A percentile compares a stretch with the other conserved stretches of the same genome.
phyloP scores from a whole-genome alignment of 1,140 invertebrate genomes.

The Olivierus martensii region DNA sequence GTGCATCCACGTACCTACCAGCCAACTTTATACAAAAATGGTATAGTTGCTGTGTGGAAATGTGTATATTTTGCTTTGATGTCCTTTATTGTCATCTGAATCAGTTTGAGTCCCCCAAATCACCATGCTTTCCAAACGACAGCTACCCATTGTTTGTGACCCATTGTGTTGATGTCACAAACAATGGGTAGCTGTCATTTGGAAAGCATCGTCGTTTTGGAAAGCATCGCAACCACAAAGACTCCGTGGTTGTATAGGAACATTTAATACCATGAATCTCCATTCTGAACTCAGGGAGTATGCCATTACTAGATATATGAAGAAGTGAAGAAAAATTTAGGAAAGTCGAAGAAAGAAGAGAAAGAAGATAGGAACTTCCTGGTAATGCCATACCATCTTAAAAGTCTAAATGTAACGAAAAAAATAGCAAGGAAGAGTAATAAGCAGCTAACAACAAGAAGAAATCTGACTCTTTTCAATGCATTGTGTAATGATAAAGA shows the following conservation, averaged over 20 bases:
- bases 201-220: conserved; percentile 86
- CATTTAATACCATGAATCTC: conserved; percentile 84
- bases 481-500: no score
- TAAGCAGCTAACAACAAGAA: no score
- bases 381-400: no score
- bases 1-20: conserved; percentile 40
- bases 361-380: no score
- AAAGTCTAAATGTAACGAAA: no score
- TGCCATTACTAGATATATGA: conserved; percentile 84
- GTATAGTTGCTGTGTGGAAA: conserved; percentile 76
- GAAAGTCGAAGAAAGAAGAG: no score
- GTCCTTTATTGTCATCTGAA: conserved; percentile 87
- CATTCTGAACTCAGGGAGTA: conserved; percentile 89
- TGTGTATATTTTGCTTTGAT: conserved; percentile 98
- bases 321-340: no score
- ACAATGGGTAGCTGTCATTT: conserved; percentile 85
- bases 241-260: conserved; percentile 86
- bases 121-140: conserved; percentile 83
- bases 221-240: conserved; percentile 85
- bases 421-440: no score
- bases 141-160: conserved; percentile 94
- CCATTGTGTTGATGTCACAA: conserved; percentile 99
- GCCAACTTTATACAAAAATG: conserved; percentile 29
- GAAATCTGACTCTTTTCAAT: no score
- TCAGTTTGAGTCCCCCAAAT: conserved; percentile 75